Evolutionary conservation across 2,113 vertebrate species (phyloP).

Genomic region (Phocoena sinus): DNA sequence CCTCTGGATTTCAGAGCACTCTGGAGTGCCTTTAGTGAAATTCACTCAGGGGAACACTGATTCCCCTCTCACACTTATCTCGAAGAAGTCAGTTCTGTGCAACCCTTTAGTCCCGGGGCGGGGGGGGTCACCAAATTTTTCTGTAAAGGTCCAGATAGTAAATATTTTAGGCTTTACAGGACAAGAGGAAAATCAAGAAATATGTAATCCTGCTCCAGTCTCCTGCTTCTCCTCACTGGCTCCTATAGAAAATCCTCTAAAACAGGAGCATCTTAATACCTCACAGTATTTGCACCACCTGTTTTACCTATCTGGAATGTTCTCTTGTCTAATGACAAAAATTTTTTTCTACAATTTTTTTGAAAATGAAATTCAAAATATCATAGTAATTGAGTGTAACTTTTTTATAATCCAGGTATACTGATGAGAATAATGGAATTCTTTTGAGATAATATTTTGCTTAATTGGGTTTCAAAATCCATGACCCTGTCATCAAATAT

Average conservation of each 20-base stretch:
- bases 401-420: not conserved
- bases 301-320: not conserved
- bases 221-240: not conserved
- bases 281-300: not conserved
- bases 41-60: not conserved
- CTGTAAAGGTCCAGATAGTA: not conserved
- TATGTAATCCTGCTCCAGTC: not conserved
- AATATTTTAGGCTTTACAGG: not conserved
- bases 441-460: not conserved
- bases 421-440: not conserved
- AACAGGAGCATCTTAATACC: not conserved
- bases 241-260: not conserved
- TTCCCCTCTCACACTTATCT: not conserved
- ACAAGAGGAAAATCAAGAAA: not conserved
- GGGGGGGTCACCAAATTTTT: not conserved
- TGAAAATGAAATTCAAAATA: not conserved
- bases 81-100: not conserved
- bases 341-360: not conserved
- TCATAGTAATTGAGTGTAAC: not conserved
- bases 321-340: not conserved
- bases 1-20: not conserved
- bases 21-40: not conserved
- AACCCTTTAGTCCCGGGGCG: not conserved
- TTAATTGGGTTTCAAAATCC: not conserved
- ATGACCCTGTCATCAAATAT: not conserved